phyloP scores from a whole-genome alignment of 1,140 invertebrate genomes.

The Plectus sambesii region DNA sequence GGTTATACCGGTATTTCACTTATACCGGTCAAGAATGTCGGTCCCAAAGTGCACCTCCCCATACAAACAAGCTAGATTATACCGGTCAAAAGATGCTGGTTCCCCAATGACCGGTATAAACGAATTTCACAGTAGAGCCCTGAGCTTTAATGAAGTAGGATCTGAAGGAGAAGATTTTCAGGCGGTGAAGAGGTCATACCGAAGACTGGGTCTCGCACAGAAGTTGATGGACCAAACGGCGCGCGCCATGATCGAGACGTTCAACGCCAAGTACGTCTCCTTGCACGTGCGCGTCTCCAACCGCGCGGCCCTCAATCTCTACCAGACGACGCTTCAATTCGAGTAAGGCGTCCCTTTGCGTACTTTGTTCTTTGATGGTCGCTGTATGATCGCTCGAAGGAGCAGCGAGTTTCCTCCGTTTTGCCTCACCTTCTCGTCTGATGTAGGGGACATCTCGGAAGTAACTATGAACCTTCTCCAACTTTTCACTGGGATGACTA shows the following conservation, averaged over 20 bases:
- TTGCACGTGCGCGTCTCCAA: slow-evolving; percentile 95
- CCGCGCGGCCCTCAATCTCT: slow-evolving; percentile 91
- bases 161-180: slow-evolving; percentile 30
- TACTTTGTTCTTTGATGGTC: slow-evolving; percentile 16
- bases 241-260: slow-evolving; percentile 71
- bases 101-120: too few species aligned
- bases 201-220: slow-evolving; percentile 86
- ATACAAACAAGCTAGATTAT: too few species aligned
- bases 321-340: slow-evolving; percentile 89
- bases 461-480: too few species aligned
- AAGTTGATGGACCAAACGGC: slow-evolving; percentile 89
- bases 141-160: slow-evolving; percentile 8
- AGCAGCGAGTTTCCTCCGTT: too few species aligned
- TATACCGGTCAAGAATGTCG: too few species aligned
- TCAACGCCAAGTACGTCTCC: slow-evolving; percentile 85
- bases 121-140: too few species aligned
- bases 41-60: too few species aligned
- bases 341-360: slow-evolving; percentile 46
- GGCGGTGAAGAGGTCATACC: slow-evolving; percentile 53
- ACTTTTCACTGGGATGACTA: too few species aligned
- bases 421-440: too few species aligned
- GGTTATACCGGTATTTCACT: too few species aligned
- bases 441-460: too few species aligned
- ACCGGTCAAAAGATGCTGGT: neutral
- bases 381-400: too few species aligned